Evolutionary conservation across 1,140 invertebrate genomes (phyloP).

Genomic region (Megalopta genalis): DNA sequence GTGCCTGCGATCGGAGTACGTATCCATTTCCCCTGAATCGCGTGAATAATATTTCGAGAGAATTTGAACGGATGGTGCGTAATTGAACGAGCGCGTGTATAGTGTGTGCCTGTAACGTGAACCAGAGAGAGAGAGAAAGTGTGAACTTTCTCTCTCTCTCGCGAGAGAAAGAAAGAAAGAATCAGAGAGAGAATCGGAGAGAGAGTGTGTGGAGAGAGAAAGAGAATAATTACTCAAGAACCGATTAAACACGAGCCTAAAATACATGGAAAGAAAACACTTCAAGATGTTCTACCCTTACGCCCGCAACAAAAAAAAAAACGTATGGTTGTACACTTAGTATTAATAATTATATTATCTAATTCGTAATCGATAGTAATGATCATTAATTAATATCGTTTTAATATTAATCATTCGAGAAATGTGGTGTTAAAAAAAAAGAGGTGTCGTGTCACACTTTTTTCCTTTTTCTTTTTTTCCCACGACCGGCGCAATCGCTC

Average conservation of each 20-base stretch:
- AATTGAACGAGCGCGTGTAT: background rate
- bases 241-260: slow-evolving; percentile 54
- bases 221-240: slow-evolving; percentile 46
- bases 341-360: slow-evolving; percentile 78
- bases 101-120: slow-evolving; percentile 26
- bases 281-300: slow-evolving; percentile 69
- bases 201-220: slow-evolving; percentile 45
- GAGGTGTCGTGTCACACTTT: slow-evolving; percentile 72
- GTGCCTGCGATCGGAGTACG: slow-evolving; percentile 37
- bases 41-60: slow-evolving; percentile 3
- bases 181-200: slow-evolving; percentile 33
- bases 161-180: slow-evolving; percentile 43
- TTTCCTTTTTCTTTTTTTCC: slow-evolving; percentile 71
- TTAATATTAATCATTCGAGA: slow-evolving; percentile 79
- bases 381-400: slow-evolving; percentile 78
- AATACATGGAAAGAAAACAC: slow-evolving; percentile 63
- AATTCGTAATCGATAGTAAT: slow-evolving; percentile 78
- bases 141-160: too few species aligned
- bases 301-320: slow-evolving; percentile 56
- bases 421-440: slow-evolving; percentile 77
- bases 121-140: slow-evolving; percentile 37
- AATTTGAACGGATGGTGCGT: background rate
- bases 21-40: slow-evolving; percentile 24
- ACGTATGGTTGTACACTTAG: slow-evolving; percentile 80
- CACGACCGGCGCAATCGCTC: slow-evolving; percentile 10